Evolutionary conservation across 2,113 vertebrate genomes (phyloP), one percentile per base, ranked within the genome.

Genomic region (Eulacestoma nigropectus): DNA sequence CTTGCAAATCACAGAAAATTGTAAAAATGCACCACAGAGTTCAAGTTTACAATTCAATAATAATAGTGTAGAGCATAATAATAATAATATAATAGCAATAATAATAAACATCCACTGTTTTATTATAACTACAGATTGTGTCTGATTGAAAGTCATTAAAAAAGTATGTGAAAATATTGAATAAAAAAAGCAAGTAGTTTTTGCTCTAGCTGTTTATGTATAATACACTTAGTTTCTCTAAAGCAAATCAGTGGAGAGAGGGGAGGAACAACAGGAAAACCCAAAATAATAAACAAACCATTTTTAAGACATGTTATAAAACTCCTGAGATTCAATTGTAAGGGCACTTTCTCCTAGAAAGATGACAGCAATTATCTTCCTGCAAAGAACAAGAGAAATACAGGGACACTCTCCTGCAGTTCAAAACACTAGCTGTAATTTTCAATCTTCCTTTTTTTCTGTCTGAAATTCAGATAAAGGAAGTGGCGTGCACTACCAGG

Each of bases 101-200:
- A 94, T 94, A 94, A 80, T 69, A 90, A 95, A 65, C 32, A 83
- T 50, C n/a, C 35, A 55, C 87, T 90, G 47, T 68, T 93, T 89
- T 92, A 90, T 86, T 93, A 84, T 70, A 91, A 76, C 72, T 90
- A 56, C 72, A 87, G 67, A 81, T 86, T 92, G 63, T 89, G 33
- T 92, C 89, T 81, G 86, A 96, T 70, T 93, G 83, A 92, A 95
- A 95, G 68, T 90, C 86, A 81, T 93, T 93, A 89, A 95, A 96
- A 95, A 92, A 9, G 0, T 85, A 63, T 44, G 79, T 35, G 87
- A 92, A 95, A 93, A 76, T 64, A 60, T 57, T 59, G n/a, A 87
- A 67, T 84, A 74, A 93, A 79, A 49, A 27, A 42, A 79, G 32
- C 19, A 90, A 70, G 47, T 44, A 16, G 15, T 19, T 92, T 90